phyloP scores from a whole-genome alignment of 2,797 vertebrate species.

The Tokudaia muenninki region DNA sequence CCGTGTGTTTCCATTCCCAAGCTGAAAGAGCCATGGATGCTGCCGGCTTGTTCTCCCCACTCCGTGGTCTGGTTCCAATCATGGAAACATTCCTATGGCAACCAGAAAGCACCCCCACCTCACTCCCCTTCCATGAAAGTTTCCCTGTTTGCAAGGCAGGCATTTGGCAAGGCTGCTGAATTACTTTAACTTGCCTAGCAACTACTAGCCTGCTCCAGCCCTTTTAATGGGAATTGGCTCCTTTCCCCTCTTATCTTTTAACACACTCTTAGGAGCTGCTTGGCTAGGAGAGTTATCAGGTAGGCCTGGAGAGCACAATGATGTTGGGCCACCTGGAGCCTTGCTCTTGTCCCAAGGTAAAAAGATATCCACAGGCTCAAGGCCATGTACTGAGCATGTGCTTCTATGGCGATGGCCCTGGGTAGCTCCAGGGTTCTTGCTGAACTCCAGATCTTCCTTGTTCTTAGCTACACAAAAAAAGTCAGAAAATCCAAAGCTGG shows the following conservation, averaged over 20 bases:
- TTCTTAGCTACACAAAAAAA: background rate
- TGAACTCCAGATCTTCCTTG: background rate
- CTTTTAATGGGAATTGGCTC: slow-evolving; percentile 28
- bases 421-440: background rate
- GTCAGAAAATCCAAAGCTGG: background rate
- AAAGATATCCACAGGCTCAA: background rate
- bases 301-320: background rate
- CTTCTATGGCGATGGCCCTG: background rate
- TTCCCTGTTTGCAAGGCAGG: slow-evolving; percentile 67
- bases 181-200: slow-evolving; percentile 81
- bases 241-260: slow-evolving; percentile 56
- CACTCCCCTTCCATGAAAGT: slow-evolving; percentile 67
- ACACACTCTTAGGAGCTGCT: background rate
- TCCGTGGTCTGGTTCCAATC: slow-evolving; percentile 69
- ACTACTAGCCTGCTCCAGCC: slow-evolving; percentile 63
- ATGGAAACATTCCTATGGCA: slow-evolving; percentile 80
- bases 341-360: background rate
- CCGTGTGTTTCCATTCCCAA: slow-evolving; percentile 33
- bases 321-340: background rate
- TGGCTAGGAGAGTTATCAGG: background rate
- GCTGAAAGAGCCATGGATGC: slow-evolving; percentile 43
- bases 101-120: slow-evolving; percentile 63
- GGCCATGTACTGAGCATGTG: background rate
- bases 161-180: slow-evolving; percentile 73
- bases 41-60: slow-evolving; percentile 34